These are phyloP conservation scores for Anseranas semipalmata DNA, from an alignment of 2,113 vertebrate genomes.

Conservation along the genomic window DNA sequence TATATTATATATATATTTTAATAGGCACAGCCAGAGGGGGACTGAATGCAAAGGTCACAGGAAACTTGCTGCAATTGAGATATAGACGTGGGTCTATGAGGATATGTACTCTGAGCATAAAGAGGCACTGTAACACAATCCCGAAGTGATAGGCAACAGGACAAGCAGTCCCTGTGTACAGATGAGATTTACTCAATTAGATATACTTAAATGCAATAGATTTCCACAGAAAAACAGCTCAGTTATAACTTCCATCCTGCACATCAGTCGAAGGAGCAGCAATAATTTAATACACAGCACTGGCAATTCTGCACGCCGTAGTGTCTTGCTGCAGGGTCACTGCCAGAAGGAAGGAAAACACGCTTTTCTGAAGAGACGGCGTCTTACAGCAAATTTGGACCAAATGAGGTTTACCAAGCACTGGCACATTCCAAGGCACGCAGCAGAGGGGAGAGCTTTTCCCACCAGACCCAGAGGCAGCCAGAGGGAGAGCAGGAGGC, in stretches of 20 bases:
- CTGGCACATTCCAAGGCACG: neutral
- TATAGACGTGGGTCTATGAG: rapidly evolving
- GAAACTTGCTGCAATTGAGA: neutral
- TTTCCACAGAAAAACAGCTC: neutral
- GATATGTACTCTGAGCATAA: rapidly evolving
- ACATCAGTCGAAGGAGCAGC: neutral
- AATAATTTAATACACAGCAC: neutral
- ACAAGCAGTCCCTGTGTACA: neutral
- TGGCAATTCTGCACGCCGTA: neutral
- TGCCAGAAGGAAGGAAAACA: constrained; percentile 10
- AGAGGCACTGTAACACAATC: neutral
- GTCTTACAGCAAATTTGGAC: neutral
- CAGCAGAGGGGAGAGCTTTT: neutral
- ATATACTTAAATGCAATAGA: neutral
- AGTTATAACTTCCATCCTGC: neutral
- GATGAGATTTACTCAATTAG: neutral
- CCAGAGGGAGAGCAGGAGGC: neutral
- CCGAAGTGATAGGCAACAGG: neutral
- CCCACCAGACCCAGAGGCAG: neutral
- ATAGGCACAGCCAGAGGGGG: neutral
- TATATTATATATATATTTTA: too few relatives aligned
- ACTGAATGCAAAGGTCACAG: neutral
- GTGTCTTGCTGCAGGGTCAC: neutral
- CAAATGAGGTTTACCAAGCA: neutral
- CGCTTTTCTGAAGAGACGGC: rapidly evolving